Evolutionary conservation across 2,113 vertebrate species (phyloP).

Genomic region (Amazona vittata): DNA sequence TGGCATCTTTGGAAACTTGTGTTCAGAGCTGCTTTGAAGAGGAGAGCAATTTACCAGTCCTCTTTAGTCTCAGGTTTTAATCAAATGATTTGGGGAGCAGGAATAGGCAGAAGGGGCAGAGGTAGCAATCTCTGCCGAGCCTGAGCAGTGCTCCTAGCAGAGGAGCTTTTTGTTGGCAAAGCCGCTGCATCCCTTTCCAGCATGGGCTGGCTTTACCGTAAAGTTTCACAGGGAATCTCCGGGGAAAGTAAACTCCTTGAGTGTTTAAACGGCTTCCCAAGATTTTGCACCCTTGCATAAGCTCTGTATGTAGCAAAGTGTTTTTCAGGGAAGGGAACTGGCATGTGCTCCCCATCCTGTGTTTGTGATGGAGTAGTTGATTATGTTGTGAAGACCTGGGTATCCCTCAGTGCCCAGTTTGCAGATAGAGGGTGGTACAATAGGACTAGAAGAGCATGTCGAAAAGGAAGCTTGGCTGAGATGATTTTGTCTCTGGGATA

Average conservation of each 20-base stretch:
- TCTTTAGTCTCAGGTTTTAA: not conserved
- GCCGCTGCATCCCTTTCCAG: not conserved
- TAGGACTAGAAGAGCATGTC: fast-evolving
- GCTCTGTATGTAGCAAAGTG: not conserved
- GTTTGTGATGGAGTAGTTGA: not conserved
- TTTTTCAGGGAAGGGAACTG: not conserved
- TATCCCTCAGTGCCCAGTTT: not conserved
- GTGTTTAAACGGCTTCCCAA: not conserved
- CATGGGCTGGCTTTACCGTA: not conserved
- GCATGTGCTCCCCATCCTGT: not conserved
- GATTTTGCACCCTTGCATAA: not conserved
- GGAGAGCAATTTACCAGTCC: not conserved
- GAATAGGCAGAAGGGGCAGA: not conserved
- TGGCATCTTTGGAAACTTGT: not conserved
- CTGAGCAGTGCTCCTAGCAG: not conserved
- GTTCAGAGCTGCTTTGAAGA: not conserved
- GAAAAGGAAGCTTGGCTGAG: not conserved
- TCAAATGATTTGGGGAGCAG: not conserved
- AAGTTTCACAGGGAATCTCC: not conserved
- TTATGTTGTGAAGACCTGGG: not conserved
- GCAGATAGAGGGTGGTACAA: not conserved
- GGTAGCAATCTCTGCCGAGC: not conserved
- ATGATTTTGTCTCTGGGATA: not conserved
- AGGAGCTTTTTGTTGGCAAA: not conserved
- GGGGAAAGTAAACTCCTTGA: not conserved